Evolutionary conservation across 2,113 vertebrate species (phyloP), one percentile per base, ranked within the genome.

Genomic region (Peromyscus polionotus): DNA sequence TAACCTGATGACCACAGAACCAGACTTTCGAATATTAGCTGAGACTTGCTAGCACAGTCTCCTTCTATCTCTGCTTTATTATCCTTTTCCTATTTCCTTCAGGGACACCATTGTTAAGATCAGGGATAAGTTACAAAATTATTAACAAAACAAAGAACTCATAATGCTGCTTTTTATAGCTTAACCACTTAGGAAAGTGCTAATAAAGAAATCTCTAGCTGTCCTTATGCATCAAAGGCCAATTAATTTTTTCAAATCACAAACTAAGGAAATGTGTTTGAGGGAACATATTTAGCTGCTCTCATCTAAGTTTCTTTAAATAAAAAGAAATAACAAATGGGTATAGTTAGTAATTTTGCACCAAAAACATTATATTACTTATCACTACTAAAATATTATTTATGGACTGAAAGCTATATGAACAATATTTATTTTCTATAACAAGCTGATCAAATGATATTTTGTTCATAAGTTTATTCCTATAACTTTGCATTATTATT

Each of bases 361-460:
- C 57, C 88, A 88, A 89, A 94, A 86, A 93, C 77, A 94, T 92
- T 79, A 4, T 61, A 97, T 95, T 97, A 81, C 72, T 80, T 95
- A 84, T 92, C 92, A 39, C 80, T 97, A 91, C 79, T 87, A 86
- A 97, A 93, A 97, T 84, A 97, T 97, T 97, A 95, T 93, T 97
- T 97, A 95, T 93, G 80, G 57, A 70, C 93, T 93, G 76, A 96
- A 59, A 96, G 51, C 31, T 92, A 61, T 81, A 93, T 70, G 70
- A 93, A 92, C 59, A 26, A 61, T 97, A 90, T 97, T 97, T 97
- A 96, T 98, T 96, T 95, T 97, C 22, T 91, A 91, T 97, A 95
- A 88, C 4, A 92, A 92, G 63, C 87, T 80, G 94, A 93, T 24
- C 63, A 93, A 93, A 83, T 96, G 75, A 26, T 76, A n/a, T 67